A percentile compares a stretch with the other conserved stretches of the same genome.
Evolutionary conservation across 2,888 invertebrate species (phyloP).

Genomic region (Leistus spinibarbis): DNA sequence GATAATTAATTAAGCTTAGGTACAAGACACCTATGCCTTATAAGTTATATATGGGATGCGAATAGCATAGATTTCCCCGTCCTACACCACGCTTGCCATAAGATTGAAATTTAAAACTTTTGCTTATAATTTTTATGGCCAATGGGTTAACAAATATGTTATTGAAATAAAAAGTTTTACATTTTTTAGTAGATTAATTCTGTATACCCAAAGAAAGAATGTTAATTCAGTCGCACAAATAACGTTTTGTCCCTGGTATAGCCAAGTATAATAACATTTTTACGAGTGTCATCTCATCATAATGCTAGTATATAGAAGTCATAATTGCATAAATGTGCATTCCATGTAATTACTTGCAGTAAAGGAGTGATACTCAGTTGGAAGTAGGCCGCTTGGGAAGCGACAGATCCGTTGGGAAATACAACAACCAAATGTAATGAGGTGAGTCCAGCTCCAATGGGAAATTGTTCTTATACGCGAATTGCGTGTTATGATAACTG

Average conservation of each 20-base stretch:
- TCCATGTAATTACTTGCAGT: background rate
- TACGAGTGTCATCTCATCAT: background rate
- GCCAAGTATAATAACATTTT: background rate
- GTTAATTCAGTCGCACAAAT: background rate
- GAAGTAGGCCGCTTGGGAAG: background rate
- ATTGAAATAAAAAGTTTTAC: too few species aligned
- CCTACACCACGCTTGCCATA: too few species aligned
- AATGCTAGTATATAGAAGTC: background rate
- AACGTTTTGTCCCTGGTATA: background rate
- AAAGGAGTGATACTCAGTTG: background rate
- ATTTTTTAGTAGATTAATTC: too few species aligned
- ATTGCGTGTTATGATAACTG: slow-evolving; percentile 32
- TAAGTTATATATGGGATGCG: too few species aligned
- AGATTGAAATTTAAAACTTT: too few species aligned
- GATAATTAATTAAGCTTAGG: too few species aligned
- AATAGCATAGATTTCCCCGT: too few species aligned
- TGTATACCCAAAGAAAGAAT: too few species aligned
- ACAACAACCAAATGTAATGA: slow-evolving; percentile 14
- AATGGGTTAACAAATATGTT: too few species aligned
- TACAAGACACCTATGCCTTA: too few species aligned
- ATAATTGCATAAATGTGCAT: background rate
- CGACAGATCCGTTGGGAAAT: slow-evolving; percentile 25
- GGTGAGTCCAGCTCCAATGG: slow-evolving; percentile 15
- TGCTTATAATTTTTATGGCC: too few species aligned
- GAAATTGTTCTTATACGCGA: slow-evolving; percentile 28